Percentiles rank a stretch among this genome's conserved stretches.
phyloP scores from a whole-genome alignment of 2,797 vertebrate genomes.

The Rallus crepitans region DNA sequence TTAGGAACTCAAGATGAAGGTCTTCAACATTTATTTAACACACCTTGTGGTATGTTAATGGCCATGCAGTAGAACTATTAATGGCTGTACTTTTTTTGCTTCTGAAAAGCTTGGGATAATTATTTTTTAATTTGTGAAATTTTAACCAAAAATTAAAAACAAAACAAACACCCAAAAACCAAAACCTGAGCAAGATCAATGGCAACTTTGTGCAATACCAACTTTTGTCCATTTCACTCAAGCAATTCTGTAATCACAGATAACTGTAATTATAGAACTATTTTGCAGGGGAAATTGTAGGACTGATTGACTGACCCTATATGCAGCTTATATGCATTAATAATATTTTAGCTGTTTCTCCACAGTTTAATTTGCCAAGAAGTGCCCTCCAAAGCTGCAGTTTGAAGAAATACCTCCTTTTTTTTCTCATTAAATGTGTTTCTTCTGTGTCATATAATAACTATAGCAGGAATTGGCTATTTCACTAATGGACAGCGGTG shows the following conservation, averaged over 20 bases:
- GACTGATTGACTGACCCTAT: neutral
- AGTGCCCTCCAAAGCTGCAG: neutral
- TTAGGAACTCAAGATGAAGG: conserved; percentile 53
- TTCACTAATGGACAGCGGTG: neutral
- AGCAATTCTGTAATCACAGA: neutral
- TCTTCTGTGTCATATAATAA: neutral
- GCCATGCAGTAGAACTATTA: neutral
- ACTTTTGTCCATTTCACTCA: neutral
- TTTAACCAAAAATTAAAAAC: neutral
- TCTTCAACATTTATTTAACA: conserved; percentile 26
- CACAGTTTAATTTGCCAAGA: neutral
- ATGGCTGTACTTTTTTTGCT: neutral
- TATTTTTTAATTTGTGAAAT: neutral
- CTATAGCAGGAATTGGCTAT: neutral
- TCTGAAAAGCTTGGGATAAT: neutral
- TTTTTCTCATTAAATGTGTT: neutral
- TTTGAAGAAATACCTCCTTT: neutral
- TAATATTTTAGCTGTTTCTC: neutral
- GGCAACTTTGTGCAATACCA: neutral
- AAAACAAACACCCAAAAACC: neutral
- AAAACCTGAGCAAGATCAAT: neutral
- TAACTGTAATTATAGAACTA: neutral
- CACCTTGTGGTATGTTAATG: neutral
- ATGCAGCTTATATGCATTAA: neutral
- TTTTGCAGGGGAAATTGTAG: neutral